Percentiles rank a stretch among this genome's conserved stretches.
Conservation (phyloP, 2,113 vertebrate genomes). For the Aphyosemion australe region DNA sequence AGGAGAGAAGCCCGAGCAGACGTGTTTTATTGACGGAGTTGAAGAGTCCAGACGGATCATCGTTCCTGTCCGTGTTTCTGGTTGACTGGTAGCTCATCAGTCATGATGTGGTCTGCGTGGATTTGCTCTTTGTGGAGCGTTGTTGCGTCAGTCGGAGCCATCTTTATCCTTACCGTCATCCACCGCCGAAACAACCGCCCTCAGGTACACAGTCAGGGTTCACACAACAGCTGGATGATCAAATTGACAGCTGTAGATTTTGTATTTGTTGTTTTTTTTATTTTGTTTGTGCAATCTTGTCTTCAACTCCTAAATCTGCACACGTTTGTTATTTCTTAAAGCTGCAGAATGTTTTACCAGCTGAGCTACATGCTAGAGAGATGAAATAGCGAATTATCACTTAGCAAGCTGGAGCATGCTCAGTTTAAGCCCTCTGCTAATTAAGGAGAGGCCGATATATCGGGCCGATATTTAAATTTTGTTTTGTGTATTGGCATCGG, state of each 20-base stretch:
- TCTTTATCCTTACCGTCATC: conserved; percentile 55
- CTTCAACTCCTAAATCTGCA: conserved; percentile 17
- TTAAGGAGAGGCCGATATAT: no score
- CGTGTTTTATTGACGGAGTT: conserved; percentile 4
- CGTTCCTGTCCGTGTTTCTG: background rate
- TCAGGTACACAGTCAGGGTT: conserved; percentile 47
- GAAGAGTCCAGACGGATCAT: conserved; percentile 11
- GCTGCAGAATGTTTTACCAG: no score
- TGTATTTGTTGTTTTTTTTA: conserved; percentile 3
- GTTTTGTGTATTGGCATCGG: no score
- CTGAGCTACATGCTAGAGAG: no score
- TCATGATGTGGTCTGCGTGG: conserved; percentile 62
- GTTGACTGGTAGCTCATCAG: conserved; percentile 12
- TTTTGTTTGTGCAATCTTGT: conserved; percentile 8
- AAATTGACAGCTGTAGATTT: conserved; percentile 26
- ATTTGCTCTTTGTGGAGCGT: conserved; percentile 58
- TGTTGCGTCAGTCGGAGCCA: conserved; percentile 50
- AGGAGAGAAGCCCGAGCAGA: conserved; percentile 10
- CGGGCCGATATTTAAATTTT: no score
- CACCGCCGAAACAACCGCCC: conserved; percentile 41
- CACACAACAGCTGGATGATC: no score
- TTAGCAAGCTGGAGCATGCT: no score
- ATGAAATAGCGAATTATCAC: no score
- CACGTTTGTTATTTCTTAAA: no score
- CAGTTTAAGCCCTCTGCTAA: no score